These are phyloP conservation scores for Trileptium ribeirensis DNA, from an alignment of 2,888 invertebrate genomes.

Conservation along the genomic window DNA sequence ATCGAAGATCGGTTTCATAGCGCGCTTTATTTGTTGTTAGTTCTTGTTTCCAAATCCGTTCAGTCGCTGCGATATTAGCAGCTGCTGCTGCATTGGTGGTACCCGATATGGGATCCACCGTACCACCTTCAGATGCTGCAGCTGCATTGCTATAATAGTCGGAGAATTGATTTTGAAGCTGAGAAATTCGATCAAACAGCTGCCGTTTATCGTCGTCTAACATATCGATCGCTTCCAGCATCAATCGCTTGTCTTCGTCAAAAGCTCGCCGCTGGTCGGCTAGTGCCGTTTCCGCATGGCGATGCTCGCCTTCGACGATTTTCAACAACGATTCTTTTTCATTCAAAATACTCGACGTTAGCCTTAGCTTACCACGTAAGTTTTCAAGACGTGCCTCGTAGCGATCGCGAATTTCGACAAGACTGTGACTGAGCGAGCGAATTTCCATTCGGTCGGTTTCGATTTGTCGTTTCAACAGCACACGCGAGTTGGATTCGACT, in stretches of 20 bases:
- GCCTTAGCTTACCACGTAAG: neutral
- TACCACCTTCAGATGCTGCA: neutral
- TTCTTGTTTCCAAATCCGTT: neutral
- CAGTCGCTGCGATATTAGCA: neutral
- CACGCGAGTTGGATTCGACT: neutral
- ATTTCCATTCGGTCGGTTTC: neutral
- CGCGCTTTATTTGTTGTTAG: neutral
- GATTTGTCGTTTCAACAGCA: constrained; percentile 13
- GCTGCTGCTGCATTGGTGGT: too few relatives aligned
- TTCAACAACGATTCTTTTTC: constrained; percentile 2
- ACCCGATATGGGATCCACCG: too few relatives aligned
- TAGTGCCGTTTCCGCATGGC: neutral
- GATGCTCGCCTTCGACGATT: neutral
- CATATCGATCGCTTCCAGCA: neutral
- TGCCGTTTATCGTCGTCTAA: constrained; percentile 1
- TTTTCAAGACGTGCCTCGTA: neutral
- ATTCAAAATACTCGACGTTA: neutral
- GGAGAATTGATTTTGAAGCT: neutral
- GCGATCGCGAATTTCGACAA: neutral
- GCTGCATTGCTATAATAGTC: neutral
- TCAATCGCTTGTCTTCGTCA: neutral
- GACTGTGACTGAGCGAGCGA: too few relatives aligned
- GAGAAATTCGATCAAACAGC: neutral
- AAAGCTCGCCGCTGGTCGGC: neutral
- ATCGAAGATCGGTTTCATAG: constrained; percentile 3